These are phyloP conservation scores for pig (Sus scrofa) DNA, from an alignment of 2,113 vertebrate genomes.

Conservation along the genomic window DNA sequence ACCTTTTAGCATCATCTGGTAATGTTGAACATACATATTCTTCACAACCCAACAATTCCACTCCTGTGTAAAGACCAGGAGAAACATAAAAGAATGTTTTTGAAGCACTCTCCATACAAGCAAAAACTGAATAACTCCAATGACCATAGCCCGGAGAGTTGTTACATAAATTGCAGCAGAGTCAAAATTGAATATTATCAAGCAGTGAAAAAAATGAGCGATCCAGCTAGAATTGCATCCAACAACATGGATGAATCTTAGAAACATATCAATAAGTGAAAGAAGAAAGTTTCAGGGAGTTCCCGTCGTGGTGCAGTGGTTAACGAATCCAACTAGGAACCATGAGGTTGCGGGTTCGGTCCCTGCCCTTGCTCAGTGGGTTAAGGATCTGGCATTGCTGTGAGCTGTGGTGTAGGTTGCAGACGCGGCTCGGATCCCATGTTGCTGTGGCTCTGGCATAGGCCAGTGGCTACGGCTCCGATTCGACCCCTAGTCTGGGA, in stretches of 20 bases:
- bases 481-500: too few species aligned
- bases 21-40: neutral
- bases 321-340: too few species aligned
- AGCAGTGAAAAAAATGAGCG: neutral
- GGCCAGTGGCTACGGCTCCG: too few species aligned
- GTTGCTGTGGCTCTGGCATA: too few species aligned
- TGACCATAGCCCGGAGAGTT: neutral
- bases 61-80: neutral
- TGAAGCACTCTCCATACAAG: neutral
- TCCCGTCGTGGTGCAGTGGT: too few species aligned
- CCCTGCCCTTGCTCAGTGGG: too few species aligned
- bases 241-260: neutral
- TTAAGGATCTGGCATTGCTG: too few species aligned
- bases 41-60: neutral
- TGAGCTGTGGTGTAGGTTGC: too few species aligned
- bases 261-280: neutral
- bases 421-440: too few species aligned
- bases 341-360: too few species aligned
- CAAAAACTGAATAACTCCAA: neutral
- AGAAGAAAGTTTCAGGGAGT: neutral
- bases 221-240: neutral
- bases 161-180: neutral
- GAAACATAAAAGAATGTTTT: neutral
- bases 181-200: neutral
- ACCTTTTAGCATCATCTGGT: neutral